phyloP scores from a whole-genome alignment of 2,797 vertebrate species.

The Enteromius paludinosus region DNA sequence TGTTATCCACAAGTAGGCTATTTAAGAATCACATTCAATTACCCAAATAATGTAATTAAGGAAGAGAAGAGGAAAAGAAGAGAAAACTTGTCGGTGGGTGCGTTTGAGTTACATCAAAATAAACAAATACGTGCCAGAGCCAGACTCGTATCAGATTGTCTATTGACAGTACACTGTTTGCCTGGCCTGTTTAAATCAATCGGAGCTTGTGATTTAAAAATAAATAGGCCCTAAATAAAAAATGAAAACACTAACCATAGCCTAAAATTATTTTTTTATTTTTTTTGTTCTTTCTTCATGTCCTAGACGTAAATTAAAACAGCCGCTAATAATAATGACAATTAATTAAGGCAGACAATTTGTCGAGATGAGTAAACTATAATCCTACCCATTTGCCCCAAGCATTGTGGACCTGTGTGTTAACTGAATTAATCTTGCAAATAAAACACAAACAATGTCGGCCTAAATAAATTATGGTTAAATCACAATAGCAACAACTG shows the following conservation, averaged over 20 bases:
- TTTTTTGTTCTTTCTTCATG: no score
- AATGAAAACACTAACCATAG: no score
- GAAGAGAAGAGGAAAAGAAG: not conserved
- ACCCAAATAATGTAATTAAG: not conserved
- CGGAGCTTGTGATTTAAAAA: no score
- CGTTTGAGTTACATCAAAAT: not conserved
- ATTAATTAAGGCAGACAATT: not conserved
- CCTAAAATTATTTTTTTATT: no score
- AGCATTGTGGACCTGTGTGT: not conserved
- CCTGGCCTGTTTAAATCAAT: not conserved
- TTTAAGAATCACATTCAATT: not conserved
- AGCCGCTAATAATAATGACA: not conserved
- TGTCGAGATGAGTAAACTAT: no score
- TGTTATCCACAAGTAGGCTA: not conserved
- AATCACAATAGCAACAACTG: not conserved
- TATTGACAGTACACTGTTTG: not conserved
- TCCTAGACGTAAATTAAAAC: not conserved
- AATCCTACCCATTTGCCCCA: not conserved
- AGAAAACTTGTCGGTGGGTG: not conserved
- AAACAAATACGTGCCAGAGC: not conserved
- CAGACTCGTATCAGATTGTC: not conserved
- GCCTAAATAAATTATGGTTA: not conserved
- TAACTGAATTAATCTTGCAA: not conserved
- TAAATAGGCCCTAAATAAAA: no score
- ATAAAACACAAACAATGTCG: not conserved